Evolutionary conservation across 2,113 vertebrate genomes (phyloP).

Genomic region (Nesogale talazaci): DNA sequence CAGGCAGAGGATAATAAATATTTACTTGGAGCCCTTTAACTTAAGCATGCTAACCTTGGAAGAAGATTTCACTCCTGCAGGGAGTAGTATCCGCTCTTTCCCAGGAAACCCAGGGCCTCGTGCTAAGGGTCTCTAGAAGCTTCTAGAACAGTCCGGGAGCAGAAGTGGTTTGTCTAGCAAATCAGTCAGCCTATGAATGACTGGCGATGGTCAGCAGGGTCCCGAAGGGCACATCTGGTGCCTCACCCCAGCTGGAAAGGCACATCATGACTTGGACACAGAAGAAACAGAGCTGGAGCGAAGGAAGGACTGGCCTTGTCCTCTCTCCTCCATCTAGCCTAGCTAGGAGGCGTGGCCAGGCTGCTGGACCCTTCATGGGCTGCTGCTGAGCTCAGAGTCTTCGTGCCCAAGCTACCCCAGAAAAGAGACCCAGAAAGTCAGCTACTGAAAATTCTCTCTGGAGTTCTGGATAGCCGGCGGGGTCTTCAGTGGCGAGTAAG

Average conservation of each 20-base stretch:
- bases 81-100: constrained; percentile 36
- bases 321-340: accelerated
- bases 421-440: not conserved
- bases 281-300: not conserved
- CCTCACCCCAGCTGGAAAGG: not conserved
- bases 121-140: constrained; percentile 38
- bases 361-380: not conserved
- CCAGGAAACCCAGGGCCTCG: not conserved
- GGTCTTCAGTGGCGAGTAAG: not conserved
- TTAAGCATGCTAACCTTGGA: constrained; percentile 70
- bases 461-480: not conserved
- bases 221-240: not conserved
- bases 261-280: not conserved
- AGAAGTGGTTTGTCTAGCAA: not conserved
- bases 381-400: not conserved
- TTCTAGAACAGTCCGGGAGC: not conserved
- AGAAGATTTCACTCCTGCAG: constrained; percentile 43
- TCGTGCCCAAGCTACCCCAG: not conserved
- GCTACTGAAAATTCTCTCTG: not conserved
- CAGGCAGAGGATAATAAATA: constrained; percentile 51
- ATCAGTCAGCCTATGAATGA: not conserved
- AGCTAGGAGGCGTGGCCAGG: not conserved
- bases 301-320: not conserved
- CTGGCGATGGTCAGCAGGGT: not conserved
- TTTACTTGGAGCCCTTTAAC: constrained; percentile 61